phyloP scores from a whole-genome alignment of 2,888 invertebrate genomes.

The Lathronympha strigana region DNA sequence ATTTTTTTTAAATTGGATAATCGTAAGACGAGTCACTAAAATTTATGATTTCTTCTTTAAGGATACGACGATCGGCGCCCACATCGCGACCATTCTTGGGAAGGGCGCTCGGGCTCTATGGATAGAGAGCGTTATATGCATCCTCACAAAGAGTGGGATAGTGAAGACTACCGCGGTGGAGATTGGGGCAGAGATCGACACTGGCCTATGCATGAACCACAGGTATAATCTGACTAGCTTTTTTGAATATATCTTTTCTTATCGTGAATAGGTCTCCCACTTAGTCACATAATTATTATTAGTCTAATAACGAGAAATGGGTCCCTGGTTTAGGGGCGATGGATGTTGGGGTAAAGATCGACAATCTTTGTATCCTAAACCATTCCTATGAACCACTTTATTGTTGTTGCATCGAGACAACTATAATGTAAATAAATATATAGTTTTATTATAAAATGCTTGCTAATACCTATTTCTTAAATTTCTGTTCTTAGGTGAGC shows the following conservation, averaged over 20 bases:
- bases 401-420: too few relatives aligned
- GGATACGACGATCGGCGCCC: conserved; percentile 81
- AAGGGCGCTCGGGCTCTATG: conserved; percentile 76
- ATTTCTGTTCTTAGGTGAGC: conserved; percentile 64
- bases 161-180: conserved; percentile 82
- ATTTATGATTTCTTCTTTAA: conserved; percentile 45
- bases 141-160: conserved; percentile 80
- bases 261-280: neutral
- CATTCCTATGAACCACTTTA: too few relatives aligned
- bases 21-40: neutral
- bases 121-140: conserved; percentile 80
- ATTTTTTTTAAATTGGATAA: neutral
- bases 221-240: conserved; percentile 52
- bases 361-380: too few relatives aligned
- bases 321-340: too few relatives aligned
- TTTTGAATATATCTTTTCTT: neutral
- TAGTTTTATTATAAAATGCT: neutral
- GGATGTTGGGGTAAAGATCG: too few relatives aligned
- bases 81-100: conserved; percentile 84
- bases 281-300: too few relatives aligned
- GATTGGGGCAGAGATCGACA: conserved; percentile 80
- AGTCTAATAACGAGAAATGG: too few relatives aligned
- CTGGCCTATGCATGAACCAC: conserved; percentile 78
- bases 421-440: too few relatives aligned
- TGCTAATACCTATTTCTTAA: conserved; percentile 22